Percentiles rank a stretch among this genome's conserved stretches.
phyloP scores from a whole-genome alignment of 2,888 invertebrate species.

The Conchocele bisecta region DNA sequence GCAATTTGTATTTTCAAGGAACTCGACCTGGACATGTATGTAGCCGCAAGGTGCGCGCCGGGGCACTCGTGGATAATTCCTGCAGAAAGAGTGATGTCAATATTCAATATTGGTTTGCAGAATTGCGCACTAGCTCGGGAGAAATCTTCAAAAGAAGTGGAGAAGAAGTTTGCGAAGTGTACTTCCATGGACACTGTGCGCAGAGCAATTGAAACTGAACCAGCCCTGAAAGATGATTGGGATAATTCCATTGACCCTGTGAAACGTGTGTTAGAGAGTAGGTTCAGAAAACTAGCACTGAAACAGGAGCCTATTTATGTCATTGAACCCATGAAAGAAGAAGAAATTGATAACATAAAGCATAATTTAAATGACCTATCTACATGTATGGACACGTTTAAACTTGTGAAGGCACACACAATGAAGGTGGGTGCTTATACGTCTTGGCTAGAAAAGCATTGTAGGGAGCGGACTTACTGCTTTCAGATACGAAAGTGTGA shows the following conservation, averaged over 20 bases:
- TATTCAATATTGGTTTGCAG: conserved; percentile 43
- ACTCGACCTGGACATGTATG: conserved; percentile 44
- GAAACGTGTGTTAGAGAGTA: background rate
- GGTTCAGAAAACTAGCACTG: conserved; percentile 17
- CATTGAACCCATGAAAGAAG: conserved; percentile 5
- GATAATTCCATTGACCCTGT: conserved; percentile 16
- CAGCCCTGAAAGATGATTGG: conserved; percentile 17
- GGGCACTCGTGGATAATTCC: conserved; percentile 49
- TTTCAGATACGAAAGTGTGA: conserved; percentile 4
- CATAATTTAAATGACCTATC: conserved; percentile 24
- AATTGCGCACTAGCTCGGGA: conserved; percentile 17
- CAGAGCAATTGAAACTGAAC: background rate
- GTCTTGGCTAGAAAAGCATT: conserved; percentile 16
- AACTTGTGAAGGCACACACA: conserved; percentile 27
- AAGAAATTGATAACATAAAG: too few species aligned
- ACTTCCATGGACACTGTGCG: conserved; percentile 21
- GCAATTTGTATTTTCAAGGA: conserved; percentile 47
- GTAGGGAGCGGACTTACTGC: conserved; percentile 11
- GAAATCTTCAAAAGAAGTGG: background rate
- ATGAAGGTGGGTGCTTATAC: conserved; percentile 6
- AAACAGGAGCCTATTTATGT: conserved; percentile 23
- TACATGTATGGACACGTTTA: conserved; percentile 27
- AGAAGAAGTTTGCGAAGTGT: conserved; percentile 4
- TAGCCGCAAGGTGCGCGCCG: conserved; percentile 46
- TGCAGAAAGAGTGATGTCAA: conserved; percentile 47